A percentile compares a stretch with the other conserved stretches of the same genome.
Conservation (phyloP, 2,888 invertebrate species). For the Heliconius sara region DNA sequence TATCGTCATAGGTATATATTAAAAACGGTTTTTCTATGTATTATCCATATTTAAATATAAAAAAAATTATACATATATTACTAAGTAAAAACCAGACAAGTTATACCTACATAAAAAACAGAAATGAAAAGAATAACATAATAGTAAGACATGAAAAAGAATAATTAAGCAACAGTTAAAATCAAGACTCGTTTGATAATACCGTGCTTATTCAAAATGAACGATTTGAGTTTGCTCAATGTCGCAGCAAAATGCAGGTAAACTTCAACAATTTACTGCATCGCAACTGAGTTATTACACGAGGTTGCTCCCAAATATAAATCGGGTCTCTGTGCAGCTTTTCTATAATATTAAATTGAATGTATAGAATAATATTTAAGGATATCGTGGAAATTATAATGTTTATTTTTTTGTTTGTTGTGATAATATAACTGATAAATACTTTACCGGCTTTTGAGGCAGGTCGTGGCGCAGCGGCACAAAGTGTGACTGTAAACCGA, state of each 20-base stretch:
- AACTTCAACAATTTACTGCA: constrained; percentile 66
- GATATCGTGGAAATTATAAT: background rate
- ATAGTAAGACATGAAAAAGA: background rate
- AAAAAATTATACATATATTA: background rate
- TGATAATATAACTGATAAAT: background rate
- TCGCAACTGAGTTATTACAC: constrained; percentile 51
- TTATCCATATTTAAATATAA: background rate
- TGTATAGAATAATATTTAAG: background rate
- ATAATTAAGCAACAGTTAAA: background rate
- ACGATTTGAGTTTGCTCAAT: constrained; percentile 63
- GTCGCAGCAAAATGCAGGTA: constrained; percentile 64
- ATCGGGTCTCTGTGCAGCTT: constrained; percentile 7
- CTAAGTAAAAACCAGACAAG: background rate
- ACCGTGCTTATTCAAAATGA: constrained; percentile 65
- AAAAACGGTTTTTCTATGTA: too few species aligned
- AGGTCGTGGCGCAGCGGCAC: too few species aligned
- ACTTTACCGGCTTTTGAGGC: too few species aligned
- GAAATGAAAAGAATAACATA: background rate
- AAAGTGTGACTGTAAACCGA: too few species aligned
- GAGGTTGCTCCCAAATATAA: constrained; percentile 10
- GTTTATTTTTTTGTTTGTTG: background rate
- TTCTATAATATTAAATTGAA: constrained; percentile 1
- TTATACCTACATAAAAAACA: background rate
- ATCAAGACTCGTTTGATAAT: constrained; percentile 6
- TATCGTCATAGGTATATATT: too few species aligned